Conservation (phyloP, 2,113 vertebrate genomes). For the Sus scrofa region DNA sequence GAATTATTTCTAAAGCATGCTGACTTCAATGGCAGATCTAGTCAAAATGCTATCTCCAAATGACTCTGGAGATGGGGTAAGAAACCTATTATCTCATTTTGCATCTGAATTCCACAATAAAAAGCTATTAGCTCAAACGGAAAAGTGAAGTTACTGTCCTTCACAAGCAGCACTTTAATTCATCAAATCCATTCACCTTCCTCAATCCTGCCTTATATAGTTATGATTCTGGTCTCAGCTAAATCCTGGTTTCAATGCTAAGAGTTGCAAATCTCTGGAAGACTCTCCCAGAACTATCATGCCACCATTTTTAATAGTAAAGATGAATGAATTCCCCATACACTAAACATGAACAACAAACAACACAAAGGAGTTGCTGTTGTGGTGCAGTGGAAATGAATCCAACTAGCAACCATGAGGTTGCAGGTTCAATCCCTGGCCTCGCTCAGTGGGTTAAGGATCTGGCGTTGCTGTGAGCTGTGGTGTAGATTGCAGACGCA, state of each 20-base stretch:
- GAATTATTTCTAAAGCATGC: constrained; percentile 73
- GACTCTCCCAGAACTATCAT: constrained; percentile 78
- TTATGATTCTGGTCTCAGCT: constrained; percentile 80
- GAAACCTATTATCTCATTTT: constrained; percentile 73
- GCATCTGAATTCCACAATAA: constrained; percentile 61
- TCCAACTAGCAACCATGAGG: no score
- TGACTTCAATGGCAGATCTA: constrained; percentile 55
- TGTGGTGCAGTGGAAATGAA: no score
- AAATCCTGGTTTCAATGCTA: constrained; percentile 48
- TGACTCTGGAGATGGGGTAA: constrained; percentile 51
- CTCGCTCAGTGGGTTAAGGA: no score
- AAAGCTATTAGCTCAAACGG: constrained; percentile 63
- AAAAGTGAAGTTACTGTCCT: constrained; percentile 66
- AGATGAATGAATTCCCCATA: neutral
- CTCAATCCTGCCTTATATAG: constrained; percentile 75
- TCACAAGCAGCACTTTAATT: constrained; percentile 76
- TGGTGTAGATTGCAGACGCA: no score
- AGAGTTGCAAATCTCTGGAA: constrained; percentile 83
- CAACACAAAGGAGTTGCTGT: neutral
- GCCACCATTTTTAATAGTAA: constrained; percentile 19
- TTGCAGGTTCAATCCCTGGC: no score
- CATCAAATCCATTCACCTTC: constrained; percentile 75
- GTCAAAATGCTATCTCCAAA: constrained; percentile 71
- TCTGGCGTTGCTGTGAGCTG: no score
- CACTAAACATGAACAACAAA: constrained; percentile 36